Percentiles rank a stretch among this genome's conserved stretches.
Evolutionary conservation across 2,888 invertebrate species (phyloP).

Genomic region (Coecobrya sp.): DNA sequence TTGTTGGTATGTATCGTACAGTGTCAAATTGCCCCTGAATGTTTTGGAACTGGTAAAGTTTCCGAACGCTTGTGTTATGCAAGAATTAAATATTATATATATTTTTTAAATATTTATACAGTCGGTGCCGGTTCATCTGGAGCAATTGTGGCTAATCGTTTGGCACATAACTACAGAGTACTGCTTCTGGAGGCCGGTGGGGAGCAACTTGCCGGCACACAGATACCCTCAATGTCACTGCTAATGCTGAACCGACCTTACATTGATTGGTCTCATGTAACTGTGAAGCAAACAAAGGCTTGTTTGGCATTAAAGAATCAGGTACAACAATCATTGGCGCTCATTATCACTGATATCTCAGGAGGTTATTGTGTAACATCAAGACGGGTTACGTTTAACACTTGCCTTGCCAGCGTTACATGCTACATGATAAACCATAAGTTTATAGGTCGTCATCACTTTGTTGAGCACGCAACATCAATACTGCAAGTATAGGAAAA

Average conservation of each 20-base stretch:
- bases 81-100: background rate
- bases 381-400: background rate
- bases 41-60: background rate
- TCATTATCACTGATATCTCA: background rate
- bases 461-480: too few relatives aligned
- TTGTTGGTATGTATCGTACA: conserved; percentile 71
- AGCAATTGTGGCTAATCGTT: conserved; percentile 64
- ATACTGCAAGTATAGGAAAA: too few relatives aligned
- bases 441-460: too few relatives aligned
- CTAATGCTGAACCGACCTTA: conserved; percentile 78
- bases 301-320: conserved; percentile 78
- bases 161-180: conserved; percentile 58
- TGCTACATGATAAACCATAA: too few relatives aligned
- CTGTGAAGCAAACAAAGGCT: conserved; percentile 80
- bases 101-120: conserved; percentile 42
- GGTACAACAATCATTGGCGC: conserved; percentile 55
- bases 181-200: conserved; percentile 76
- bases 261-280: conserved; percentile 81
- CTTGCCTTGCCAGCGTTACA: too few relatives aligned
- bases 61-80: background rate
- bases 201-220: conserved; percentile 64
- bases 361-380: background rate
- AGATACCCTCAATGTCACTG: conserved; percentile 79
- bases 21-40: too few relatives aligned
- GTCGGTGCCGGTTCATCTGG: conserved; percentile 78